phyloP scores from a whole-genome alignment of 2,888 invertebrate species.

The Lasiommata megera region DNA sequence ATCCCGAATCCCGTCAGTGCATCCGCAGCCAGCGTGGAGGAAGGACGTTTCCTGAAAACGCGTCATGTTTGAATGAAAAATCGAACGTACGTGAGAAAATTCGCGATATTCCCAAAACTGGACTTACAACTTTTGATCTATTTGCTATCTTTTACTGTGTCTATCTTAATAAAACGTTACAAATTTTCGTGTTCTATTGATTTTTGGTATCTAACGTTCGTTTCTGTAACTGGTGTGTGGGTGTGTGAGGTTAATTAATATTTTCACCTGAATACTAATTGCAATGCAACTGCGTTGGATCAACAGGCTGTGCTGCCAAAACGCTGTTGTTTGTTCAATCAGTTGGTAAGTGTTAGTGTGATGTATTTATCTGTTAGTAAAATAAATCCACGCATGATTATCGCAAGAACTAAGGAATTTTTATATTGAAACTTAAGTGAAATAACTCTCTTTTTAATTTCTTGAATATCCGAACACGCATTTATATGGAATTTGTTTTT shows the following conservation, averaged over 20 bases:
- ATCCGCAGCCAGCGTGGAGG: slow-evolving; percentile 16
- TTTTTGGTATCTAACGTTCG: neutral
- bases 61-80: slow-evolving; percentile 12
- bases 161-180: neutral
- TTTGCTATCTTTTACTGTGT: slow-evolving; percentile 7
- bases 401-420: too few relatives aligned
- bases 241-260: neutral
- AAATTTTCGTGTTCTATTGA: neutral
- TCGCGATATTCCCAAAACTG: neutral
- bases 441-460: too few relatives aligned
- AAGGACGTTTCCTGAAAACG: slow-evolving; percentile 19
- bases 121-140: slow-evolving; percentile 4
- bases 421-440: neutral
- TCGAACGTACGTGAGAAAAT: slow-evolving; percentile 15
- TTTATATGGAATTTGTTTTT: too few relatives aligned
- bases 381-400: neutral
- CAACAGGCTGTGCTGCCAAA: slow-evolving; percentile 11
- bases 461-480: too few relatives aligned
- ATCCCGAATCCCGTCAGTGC: slow-evolving; percentile 25
- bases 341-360: slow-evolving; percentile 16
- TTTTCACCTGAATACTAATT: slow-evolving; percentile 4
- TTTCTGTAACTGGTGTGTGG: slow-evolving; percentile 1
- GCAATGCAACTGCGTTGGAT: slow-evolving; percentile 17
- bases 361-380: too few relatives aligned
- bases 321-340: slow-evolving; percentile 15